Evolutionary conservation across 2,113 vertebrate genomes (phyloP).

Genomic region (Lota lota): DNA sequence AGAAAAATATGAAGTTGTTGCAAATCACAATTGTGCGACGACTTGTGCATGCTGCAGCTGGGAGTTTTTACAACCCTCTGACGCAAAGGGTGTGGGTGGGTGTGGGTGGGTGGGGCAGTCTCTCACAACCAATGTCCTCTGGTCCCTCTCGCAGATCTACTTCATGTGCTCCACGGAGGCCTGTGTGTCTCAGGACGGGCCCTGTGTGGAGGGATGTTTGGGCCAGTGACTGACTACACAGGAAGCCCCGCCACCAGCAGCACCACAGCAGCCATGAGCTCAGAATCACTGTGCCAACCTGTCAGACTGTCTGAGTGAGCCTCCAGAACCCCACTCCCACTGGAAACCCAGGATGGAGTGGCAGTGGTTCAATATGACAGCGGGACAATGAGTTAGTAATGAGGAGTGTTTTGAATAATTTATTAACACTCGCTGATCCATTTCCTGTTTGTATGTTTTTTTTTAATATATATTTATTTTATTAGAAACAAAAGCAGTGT

Average conservation of each 20-base stretch:
- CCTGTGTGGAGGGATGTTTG: slow-evolving; percentile 76
- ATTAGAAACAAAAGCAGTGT: slow-evolving; percentile 18
- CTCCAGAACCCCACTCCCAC: slow-evolving; percentile 19
- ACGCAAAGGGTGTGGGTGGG: background rate
- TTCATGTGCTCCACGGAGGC: slow-evolving; percentile 79
- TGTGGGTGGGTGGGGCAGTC: too few species aligned
- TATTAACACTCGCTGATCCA: slow-evolving; percentile 41
- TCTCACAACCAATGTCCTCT: background rate
- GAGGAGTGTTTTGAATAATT: slow-evolving; percentile 57
- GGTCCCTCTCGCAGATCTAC: slow-evolving; percentile 65
- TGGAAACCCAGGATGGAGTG: slow-evolving; percentile 13
- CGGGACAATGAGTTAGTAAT: slow-evolving; percentile 59
- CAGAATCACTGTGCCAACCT: too few species aligned
- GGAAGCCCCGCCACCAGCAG: too few species aligned
- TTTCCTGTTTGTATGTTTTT: slow-evolving; percentile 46
- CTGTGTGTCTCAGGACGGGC: slow-evolving; percentile 69
- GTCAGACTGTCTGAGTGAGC: background rate
- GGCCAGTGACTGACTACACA: slow-evolving; percentile 36
- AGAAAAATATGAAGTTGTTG: too few species aligned
- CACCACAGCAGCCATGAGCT: too few species aligned
- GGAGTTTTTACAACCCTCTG: background rate
- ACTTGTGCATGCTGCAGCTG: background rate
- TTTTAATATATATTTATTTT: too few species aligned
- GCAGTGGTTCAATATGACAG: slow-evolving; percentile 44
- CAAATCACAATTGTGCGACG: too few species aligned